Conservation (phyloP, 2,797 vertebrate species). For the Diceros bicornis region DNA sequence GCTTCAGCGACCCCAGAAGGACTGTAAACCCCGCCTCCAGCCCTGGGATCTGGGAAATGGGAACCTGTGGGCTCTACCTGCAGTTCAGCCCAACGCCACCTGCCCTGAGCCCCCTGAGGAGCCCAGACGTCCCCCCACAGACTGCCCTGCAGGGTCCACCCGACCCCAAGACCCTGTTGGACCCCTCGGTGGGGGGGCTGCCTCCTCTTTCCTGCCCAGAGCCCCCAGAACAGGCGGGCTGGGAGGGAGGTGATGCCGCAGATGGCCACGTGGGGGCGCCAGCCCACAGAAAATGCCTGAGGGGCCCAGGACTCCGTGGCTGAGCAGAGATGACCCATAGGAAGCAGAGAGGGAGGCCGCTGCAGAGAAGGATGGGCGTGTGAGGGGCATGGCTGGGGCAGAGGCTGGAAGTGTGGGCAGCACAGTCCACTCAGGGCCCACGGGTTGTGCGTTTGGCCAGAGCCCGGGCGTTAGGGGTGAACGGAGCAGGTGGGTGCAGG, state of each 20-base stretch:
- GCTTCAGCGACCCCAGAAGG: rapidly evolving
- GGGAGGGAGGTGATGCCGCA: neutral
- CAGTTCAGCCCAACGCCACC: neutral
- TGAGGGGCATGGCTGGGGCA: neutral
- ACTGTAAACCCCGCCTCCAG: rapidly evolving
- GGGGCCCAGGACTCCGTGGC: neutral
- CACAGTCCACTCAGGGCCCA: neutral
- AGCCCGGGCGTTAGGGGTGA: neutral
- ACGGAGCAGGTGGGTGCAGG: neutral
- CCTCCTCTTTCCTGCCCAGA: no score
- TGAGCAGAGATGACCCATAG: rapidly evolving
- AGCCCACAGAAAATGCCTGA: neutral
- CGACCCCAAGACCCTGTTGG: rapidly evolving
- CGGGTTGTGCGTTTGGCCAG: neutral
- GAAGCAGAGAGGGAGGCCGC: neutral
- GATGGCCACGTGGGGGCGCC: neutral
- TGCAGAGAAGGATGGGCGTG: neutral
- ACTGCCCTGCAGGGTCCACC: rapidly evolving
- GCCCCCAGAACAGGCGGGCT: rapidly evolving
- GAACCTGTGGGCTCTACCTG: rapidly evolving
- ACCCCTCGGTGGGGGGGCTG: no score
- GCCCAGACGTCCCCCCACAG: neutral
- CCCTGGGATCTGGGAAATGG: neutral
- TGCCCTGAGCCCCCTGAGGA: neutral
- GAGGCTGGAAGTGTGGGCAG: neutral